phyloP scores from a whole-genome alignment of 2,113 vertebrate species.

The Circaetus gallicus region DNA sequence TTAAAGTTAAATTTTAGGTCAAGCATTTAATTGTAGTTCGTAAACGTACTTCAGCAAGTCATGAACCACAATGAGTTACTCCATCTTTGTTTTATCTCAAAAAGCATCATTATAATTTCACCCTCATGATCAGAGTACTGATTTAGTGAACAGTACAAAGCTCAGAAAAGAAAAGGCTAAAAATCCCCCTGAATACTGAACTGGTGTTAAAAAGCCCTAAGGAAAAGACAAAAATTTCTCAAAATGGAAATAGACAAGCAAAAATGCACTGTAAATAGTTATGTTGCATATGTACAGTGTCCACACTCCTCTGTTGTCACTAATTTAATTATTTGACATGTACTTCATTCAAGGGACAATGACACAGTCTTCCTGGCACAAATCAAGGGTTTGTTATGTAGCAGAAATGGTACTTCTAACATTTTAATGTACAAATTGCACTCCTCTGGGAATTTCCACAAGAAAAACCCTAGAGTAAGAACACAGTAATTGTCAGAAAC shows the following conservation, averaged over 20 bases:
- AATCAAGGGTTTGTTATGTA: not conserved
- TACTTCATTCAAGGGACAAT: not conserved
- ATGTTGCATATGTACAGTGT: not conserved
- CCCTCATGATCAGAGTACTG: not conserved
- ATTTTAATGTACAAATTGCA: not conserved
- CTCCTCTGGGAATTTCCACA: not conserved
- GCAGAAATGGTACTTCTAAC: not conserved
- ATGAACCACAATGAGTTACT: not conserved
- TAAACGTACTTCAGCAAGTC: not conserved
- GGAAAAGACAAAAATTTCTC: not conserved
- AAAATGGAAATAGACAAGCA: not conserved
- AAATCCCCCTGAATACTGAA: not conserved
- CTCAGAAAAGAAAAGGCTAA: not conserved
- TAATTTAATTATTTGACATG: not conserved
- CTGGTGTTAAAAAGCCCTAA: not conserved
- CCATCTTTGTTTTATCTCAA: not conserved
- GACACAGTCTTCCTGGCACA: not conserved
- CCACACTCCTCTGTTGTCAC: not conserved
- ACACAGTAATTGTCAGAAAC: conserved; percentile 13
- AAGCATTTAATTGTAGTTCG: not conserved
- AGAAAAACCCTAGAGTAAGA: not conserved
- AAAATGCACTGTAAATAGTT: not conserved
- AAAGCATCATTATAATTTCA: not conserved
- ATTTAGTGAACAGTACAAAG: not conserved
- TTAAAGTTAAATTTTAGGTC: not conserved